Evolutionary conservation across 2,888 invertebrate species (phyloP), one percentile per base, ranked within the genome.

Genomic region (Melikaiella ostensackeni): DNA sequence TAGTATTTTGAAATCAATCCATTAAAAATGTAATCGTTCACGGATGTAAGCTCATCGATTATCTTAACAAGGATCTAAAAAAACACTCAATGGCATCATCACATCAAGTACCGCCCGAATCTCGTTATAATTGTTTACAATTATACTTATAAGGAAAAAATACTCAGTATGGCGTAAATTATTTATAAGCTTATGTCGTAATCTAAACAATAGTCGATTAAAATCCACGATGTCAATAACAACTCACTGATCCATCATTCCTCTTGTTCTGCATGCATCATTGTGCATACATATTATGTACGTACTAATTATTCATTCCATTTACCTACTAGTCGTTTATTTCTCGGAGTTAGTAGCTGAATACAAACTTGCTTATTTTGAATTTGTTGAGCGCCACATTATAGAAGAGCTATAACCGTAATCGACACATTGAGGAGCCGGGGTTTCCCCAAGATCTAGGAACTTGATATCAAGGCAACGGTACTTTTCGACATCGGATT

Each of bases 171-270:
- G 27, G 27, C 27, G 59, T 59, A 59, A 27, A 59, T 59, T 27
- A 59, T 59, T 21, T 27, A 59, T 59, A 13, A 24, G 24, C 27
- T 27, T 27, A 13, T 59, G 11, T 33, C 63, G 63, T n/a, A 63
- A 62, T 13, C n/a, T 21, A 35, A 63, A 63, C 21, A 63, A 13
- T 63, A 21, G 21, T 62, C 27, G 16, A 30, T 62, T n/a, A 62
- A 62, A 62, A 62, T 33, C 33, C 33, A 9, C 33, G 11, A 11
- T 21, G 35, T 63, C 35, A 63, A 63, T 33, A 33, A 35, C 21
- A 27, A 27, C 66, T 66, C 66, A 30, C 30, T 42, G 21, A 70
- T 50, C 46, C n/a, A 19, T n/a, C n/a, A n/a, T 63, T 63, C 63
- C 30, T 30, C 27, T 30, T 33, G 30, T 63, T 35, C 35, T 50